These are phyloP conservation scores for Meliscaeva auricollis DNA, from an alignment of 2,888 invertebrate genomes.

Conservation along the genomic window DNA sequence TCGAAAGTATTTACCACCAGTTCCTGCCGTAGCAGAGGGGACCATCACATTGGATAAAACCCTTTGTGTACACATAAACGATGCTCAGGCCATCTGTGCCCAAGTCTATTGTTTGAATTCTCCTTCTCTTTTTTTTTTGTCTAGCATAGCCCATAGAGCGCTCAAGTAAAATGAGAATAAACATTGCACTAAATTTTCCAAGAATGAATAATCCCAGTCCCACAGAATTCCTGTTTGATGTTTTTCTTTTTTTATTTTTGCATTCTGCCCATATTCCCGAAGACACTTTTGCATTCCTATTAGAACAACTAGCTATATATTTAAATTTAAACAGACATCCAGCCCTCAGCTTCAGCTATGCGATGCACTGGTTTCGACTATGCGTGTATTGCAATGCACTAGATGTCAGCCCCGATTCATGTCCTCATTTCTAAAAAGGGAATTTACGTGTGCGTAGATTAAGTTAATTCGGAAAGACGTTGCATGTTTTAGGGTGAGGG, in stretches of 20 bases:
- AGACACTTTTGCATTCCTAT: constrained; percentile 31
- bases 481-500: constrained; percentile 48
- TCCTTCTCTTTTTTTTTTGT: not conserved
- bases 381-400: constrained; percentile 35
- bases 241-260: constrained; percentile 3
- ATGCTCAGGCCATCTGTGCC: constrained; percentile 54
- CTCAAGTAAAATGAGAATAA: not conserved
- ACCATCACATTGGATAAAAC: constrained; percentile 31
- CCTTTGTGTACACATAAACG: constrained; percentile 2
- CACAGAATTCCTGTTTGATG: constrained; percentile 1
- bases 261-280: constrained; percentile 6
- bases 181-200: constrained; percentile 2
- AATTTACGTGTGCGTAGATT: constrained; percentile 39
- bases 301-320: constrained; percentile 26
- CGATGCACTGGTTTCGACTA: constrained; percentile 13
- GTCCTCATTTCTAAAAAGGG: constrained; percentile 59
- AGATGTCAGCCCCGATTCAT: constrained; percentile 48
- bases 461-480: constrained; percentile 45
- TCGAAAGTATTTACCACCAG: constrained; percentile 30
- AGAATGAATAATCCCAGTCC: constrained; percentile 42
- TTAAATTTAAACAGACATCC: constrained; percentile 36
- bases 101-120: constrained; percentile 33
- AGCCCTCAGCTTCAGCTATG: not conserved
- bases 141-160: not conserved
- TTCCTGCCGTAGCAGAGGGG: constrained; percentile 26